Percentiles rank a stretch among this genome's conserved stretches.
Conservation (phyloP, 30 jellyfish, hydroid and myxozoan genomes). For the Pseudorhiza aurosa region DNA sequence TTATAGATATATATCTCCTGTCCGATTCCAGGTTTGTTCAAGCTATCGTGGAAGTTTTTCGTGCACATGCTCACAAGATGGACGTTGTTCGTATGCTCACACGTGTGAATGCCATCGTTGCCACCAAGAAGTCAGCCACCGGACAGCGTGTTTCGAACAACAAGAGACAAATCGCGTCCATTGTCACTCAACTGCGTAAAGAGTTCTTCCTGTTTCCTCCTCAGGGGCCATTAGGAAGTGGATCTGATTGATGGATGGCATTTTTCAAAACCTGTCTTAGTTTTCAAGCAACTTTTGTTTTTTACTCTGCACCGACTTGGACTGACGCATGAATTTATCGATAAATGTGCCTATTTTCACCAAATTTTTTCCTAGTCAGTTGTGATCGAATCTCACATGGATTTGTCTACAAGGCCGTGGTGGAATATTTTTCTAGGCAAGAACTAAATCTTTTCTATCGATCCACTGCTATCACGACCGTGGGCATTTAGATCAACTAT, state of each 20-base stretch:
- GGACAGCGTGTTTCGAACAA: constrained; percentile 89
- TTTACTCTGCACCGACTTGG: too few relatives aligned
- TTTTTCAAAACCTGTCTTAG: too few relatives aligned
- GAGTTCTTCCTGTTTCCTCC: constrained; percentile 95
- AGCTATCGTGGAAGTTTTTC: constrained; percentile 85
- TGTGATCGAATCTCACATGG: too few relatives aligned
- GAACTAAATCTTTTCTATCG: too few relatives aligned
- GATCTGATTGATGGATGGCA: not conserved
- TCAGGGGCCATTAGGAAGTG: constrained; percentile 81
- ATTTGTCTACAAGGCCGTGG: too few relatives aligned
- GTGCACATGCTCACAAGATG: constrained; percentile 96
- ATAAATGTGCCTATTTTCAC: too few relatives aligned
- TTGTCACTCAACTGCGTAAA: constrained; percentile 89
- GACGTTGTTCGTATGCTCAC: constrained; percentile 98
- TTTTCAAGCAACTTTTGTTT: too few relatives aligned
- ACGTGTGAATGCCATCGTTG: constrained; percentile 90
- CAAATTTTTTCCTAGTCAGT: too few relatives aligned
- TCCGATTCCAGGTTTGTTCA: constrained; percentile 86
- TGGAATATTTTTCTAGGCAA: too few relatives aligned
- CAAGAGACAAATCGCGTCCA: constrained; percentile 95
- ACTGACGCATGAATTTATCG: not conserved
- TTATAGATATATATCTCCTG: not conserved
- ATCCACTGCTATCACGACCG: too few relatives aligned
- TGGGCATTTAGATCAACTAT: too few relatives aligned
- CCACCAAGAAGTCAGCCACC: constrained; percentile 94